phyloP scores from a whole-genome alignment of 2,797 vertebrate genomes.

The Brotula barbata region DNA sequence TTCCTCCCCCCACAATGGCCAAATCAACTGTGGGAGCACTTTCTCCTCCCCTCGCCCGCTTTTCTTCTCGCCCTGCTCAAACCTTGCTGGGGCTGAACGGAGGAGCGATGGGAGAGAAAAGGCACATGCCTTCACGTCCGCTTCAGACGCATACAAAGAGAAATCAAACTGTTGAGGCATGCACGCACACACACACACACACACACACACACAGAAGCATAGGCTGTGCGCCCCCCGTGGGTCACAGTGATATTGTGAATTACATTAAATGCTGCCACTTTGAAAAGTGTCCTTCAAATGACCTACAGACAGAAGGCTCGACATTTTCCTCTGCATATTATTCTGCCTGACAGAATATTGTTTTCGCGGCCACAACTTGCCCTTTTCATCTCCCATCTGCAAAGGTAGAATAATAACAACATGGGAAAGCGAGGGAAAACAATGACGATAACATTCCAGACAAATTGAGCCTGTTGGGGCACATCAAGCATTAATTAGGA shows the following conservation, averaged over 20 bases:
- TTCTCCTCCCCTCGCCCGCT: constrained; percentile 64
- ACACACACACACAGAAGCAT: constrained; percentile 44
- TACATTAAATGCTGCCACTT: constrained; percentile 18
- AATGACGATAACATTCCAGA: constrained; percentile 55
- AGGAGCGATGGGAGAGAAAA: constrained; percentile 69
- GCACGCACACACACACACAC: constrained; percentile 64
- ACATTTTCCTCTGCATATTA: not conserved
- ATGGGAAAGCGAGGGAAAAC: constrained; percentile 26
- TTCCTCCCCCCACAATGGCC: constrained; percentile 77
- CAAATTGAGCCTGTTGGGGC: constrained; percentile 68
- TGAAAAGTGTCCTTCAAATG: constrained; percentile 22
- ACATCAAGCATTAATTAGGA: constrained; percentile 74
- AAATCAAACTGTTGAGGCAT: constrained; percentile 71
- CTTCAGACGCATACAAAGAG: constrained; percentile 69
- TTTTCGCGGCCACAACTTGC: not conserved
- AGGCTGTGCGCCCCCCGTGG: constrained; percentile 21
- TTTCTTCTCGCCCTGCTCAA: constrained; percentile 71
- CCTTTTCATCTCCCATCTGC: constrained; percentile 18
- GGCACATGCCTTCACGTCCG: constrained; percentile 82
- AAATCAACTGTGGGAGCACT: constrained; percentile 75
- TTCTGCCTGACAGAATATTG: constrained; percentile 13
- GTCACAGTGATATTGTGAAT: constrained; percentile 49
- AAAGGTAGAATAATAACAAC: constrained; percentile 6
- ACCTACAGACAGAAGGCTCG: not conserved
- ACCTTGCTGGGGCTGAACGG: constrained; percentile 66